Evolutionary conservation across 2,888 invertebrate genomes (phyloP), one percentile per base, ranked within the genome.

Genomic region (Hirtodrosophila histrioides): DNA sequence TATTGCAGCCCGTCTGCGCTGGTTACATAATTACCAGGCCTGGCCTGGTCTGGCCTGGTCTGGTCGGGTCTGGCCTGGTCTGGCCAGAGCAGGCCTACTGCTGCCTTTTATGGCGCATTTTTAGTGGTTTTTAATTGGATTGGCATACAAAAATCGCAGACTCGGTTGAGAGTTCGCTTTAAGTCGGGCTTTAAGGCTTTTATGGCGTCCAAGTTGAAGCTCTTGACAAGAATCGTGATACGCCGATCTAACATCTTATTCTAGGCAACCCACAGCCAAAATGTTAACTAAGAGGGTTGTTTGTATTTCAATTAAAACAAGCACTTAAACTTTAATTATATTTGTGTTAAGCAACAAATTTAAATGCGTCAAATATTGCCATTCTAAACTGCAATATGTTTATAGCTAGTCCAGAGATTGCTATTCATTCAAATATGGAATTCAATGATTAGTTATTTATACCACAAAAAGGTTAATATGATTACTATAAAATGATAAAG

Each of bases 11-110:
- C 11, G 60, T 53, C 55, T 55, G 60, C 5, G 66, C 44, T 27
- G 67, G 67, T 80, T 80, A 80, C 67, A 80, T 86, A 80, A 80
- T 83, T 86, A 75, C 75, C 67, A 55, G 54, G 66, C 41, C 73
- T 56, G 57, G 45, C 48, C 67, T 53, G 49, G 57, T 36, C 84
- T 53, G 64, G 37, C 31, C 53, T 53, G 49, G 57, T 36, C 84
- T 53, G 64, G 37, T 27, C 67, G 57, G 54, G 66, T 40, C 73
- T 56, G 57, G 45, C 48, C 67, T 50, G 49, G 57, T 36, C 84
- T 53, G 64, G 37, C 31, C 53, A 17, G 17, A 17, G 17, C 17
- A n/a, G 55, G 24, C 40, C 37, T 17, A 43, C 41, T 49, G 5
- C 36, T 36, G 69, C 69, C 75, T 69, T 73, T 73, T 75, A 69